Evolutionary conservation across 2,888 invertebrate genomes (phyloP).

Genomic region (Tetragonisca angustula): DNA sequence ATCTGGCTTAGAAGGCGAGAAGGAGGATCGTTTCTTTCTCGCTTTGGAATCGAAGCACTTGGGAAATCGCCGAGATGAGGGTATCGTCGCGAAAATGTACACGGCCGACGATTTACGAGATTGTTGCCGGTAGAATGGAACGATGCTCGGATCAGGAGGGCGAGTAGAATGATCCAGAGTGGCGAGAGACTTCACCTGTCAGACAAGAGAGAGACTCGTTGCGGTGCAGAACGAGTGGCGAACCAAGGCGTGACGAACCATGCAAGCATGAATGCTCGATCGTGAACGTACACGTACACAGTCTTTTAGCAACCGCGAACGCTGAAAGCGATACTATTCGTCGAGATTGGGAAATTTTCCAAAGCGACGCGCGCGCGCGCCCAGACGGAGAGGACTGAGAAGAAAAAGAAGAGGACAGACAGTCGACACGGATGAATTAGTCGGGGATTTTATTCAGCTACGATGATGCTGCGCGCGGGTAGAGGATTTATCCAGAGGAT

Average conservation of each 20-base stretch:
- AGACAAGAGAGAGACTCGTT: constrained; percentile 14
- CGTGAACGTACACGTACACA: background rate
- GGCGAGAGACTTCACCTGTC: constrained; percentile 17
- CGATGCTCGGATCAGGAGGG: constrained; percentile 49
- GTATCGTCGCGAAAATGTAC: constrained; percentile 46
- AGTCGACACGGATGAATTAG: background rate
- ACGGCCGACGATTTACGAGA: constrained; percentile 47
- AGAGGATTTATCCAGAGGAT: background rate
- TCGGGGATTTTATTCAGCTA: background rate
- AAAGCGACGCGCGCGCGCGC: too few species aligned
- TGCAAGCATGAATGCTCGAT: background rate
- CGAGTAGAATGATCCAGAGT: constrained; percentile 41
- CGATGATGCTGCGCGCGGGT: background rate
- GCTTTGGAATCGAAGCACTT: background rate
- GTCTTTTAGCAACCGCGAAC: background rate
- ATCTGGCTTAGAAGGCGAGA: background rate
- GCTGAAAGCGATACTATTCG: background rate
- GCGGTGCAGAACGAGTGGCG: too few species aligned
- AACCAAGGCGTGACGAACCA: background rate
- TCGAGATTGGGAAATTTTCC: background rate
- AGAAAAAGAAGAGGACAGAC: background rate
- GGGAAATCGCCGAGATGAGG: constrained; percentile 54
- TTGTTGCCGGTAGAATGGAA: constrained; percentile 31
- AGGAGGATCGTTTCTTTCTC: background rate
- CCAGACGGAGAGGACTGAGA: background rate